Evolutionary conservation across 2,888 invertebrate genomes (phyloP).

Genomic region (Sphaerophoria rueppellii): DNA sequence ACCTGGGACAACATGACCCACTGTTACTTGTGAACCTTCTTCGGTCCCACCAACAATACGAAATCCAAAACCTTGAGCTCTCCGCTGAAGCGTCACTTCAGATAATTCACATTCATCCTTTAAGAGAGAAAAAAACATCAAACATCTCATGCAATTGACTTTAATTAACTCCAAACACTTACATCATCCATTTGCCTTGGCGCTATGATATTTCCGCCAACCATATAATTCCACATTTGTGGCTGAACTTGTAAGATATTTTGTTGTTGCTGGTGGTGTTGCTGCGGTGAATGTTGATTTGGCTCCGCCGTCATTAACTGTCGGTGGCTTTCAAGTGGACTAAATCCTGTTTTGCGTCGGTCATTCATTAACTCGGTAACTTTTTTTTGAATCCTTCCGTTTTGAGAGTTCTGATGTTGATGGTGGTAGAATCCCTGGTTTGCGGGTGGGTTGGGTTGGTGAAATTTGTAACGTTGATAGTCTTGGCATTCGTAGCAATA

Average conservation of each 20-base stretch:
- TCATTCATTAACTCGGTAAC: conserved; percentile 81
- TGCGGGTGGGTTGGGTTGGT: conserved; percentile 72
- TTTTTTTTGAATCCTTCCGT: conserved; percentile 80
- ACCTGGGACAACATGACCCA: conserved; percentile 97
- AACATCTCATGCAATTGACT: neutral
- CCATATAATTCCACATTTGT: conserved; percentile 66
- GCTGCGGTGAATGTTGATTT: conserved; percentile 66
- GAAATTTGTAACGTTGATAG: conserved; percentile 77
- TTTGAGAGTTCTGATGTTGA: conserved; percentile 77
- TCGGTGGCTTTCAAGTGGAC: conserved; percentile 78
- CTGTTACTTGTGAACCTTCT: conserved; percentile 97
- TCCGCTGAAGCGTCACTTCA: conserved; percentile 90
- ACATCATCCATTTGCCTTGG: conserved; percentile 63
- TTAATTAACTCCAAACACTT: neutral
- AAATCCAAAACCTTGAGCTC: conserved; percentile 98
- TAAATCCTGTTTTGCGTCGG: conserved; percentile 79
- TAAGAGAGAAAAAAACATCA: neutral
- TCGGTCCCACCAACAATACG: conserved; percentile 99
- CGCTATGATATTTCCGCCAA: conserved; percentile 48
- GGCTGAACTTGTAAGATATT: conserved; percentile 54
- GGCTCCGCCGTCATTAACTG: conserved; percentile 50
- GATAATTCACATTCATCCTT: conserved; percentile 78
- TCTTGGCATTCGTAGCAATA: conserved; percentile 82
- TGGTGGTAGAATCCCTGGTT: conserved; percentile 61
- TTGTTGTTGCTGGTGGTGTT: conserved; percentile 62